Evolutionary conservation across 2,797 vertebrate species (phyloP).

Genomic region (Manis javanica): DNA sequence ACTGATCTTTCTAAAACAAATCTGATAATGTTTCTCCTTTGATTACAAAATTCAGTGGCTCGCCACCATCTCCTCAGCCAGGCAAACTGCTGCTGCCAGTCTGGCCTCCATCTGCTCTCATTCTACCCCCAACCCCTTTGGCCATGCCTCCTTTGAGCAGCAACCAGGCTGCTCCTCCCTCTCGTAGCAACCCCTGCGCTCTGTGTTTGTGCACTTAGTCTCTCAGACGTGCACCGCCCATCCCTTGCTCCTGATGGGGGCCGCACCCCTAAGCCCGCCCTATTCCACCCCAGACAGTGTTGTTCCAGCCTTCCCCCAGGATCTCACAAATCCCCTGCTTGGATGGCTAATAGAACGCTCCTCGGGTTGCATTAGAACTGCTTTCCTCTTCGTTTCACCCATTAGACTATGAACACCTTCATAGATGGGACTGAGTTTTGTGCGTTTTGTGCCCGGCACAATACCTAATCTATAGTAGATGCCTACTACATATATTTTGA

Average conservation of each 20-base stretch:
- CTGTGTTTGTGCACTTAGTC: background rate
- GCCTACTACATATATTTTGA: background rate
- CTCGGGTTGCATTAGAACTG: background rate
- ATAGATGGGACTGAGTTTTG: background rate
- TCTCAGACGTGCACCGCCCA: background rate
- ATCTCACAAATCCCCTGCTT: background rate
- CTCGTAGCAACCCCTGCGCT: fast-evolving
- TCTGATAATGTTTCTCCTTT: background rate
- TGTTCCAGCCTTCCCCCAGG: background rate
- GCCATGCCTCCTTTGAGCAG: background rate
- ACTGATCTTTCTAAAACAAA: conserved; percentile 20
- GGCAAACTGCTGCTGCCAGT: background rate
- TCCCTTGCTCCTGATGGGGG: background rate
- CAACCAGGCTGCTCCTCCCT: too few relatives aligned
- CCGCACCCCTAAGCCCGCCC: too few relatives aligned
- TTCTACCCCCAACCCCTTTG: background rate
- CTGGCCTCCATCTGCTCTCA: background rate
- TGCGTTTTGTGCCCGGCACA: background rate
- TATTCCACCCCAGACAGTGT: background rate
- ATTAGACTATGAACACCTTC: background rate
- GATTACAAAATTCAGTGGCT: background rate
- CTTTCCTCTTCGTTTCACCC: background rate
- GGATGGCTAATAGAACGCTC: background rate
- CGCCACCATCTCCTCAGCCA: background rate
- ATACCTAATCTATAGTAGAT: background rate